Conservation (phyloP, 2,113 vertebrate species). For the Gavialis gangeticus region DNA sequence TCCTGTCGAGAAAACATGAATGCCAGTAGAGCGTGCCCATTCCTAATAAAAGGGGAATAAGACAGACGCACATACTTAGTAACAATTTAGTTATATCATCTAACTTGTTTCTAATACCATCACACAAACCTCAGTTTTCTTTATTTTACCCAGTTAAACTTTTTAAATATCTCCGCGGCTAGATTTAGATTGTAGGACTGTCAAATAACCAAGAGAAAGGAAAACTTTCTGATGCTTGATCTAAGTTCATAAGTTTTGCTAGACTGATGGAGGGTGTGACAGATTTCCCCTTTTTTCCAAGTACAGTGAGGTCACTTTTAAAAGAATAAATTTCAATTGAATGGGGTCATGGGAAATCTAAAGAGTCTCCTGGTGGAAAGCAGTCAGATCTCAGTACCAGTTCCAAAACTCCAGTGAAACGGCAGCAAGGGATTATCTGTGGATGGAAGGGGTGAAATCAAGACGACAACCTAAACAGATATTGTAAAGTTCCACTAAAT, state of each 20-base stretch:
- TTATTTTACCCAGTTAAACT: not conserved
- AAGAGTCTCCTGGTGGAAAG: not conserved
- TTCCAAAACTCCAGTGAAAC: not conserved
- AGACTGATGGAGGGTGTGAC: not conserved
- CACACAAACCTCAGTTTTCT: not conserved
- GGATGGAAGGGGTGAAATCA: not conserved
- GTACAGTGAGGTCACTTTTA: not conserved
- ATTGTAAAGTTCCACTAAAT: not conserved
- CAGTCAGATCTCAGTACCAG: not conserved
- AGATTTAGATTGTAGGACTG: not conserved
- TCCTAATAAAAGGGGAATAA: slow-evolving; percentile 78
- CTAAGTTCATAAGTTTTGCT: not conserved
- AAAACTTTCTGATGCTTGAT: not conserved
- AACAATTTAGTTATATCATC: not conserved
- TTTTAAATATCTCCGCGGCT: not conserved
- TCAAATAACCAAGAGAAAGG: not conserved
- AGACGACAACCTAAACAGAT: not conserved
- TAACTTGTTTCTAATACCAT: not conserved
- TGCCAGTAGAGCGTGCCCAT: slow-evolving; percentile 94
- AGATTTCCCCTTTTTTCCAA: not conserved
- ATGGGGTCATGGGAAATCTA: not conserved
- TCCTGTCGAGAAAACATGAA: slow-evolving; percentile 98
- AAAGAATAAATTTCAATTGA: not conserved
- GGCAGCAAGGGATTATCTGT: not conserved
- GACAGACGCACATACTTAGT: not conserved